Evolutionary conservation across 2,888 invertebrate genomes (phyloP), one percentile per base, ranked within the genome.

Genomic region (Polylopha cassiicola): DNA sequence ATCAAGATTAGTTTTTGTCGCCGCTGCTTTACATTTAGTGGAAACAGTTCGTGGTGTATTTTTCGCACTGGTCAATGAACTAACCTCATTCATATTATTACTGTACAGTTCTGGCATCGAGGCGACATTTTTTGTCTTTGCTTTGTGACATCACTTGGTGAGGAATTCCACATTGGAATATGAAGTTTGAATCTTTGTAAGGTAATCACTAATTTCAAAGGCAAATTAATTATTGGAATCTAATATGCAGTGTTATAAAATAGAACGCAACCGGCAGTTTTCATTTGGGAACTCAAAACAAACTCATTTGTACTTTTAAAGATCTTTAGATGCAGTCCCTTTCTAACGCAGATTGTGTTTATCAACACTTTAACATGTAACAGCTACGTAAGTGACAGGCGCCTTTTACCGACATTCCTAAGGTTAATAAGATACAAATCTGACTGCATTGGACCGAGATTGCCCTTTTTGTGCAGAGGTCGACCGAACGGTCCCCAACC

Each of bases 401-500:
- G 32, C 41, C 44, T 45, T 39, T 36, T 43, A 43, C 41, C 27
- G 15, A 37, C 46, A 46, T 46, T 45, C 39, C 33, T 22, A 10
- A 26, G 37, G 28, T 34, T 26, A 30, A 24, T 28, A 1, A 47
- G 51, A 51, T 46, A 51, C 23, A 22, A 38, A 51, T 49, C 48
- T 39, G 31, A 24, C 15, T 31, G 20, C 41, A 13, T 26, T 31
- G 43, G 20, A 10, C 28, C 29, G 30, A 14, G 26, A 8, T 31
- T 46, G 37, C 43, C 39, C 43, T 39, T 38, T 28, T 34, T 23
- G 33, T 17, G 5, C 37, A 14, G 37, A 37, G 44, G 43, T 39
- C 39, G 18, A n/a, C n/a, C n/a, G n/a, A 28, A 11, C 30, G 36
- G 26, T 20, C 41, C 13, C 36, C 42, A 17, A 28, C 28, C 26